A percentile compares a stretch with the other conserved stretches of the same genome.
These are phyloP conservation scores for Mechanitis messenoides DNA, from an alignment of 2,888 invertebrate genomes.

Conservation along the genomic window DNA sequence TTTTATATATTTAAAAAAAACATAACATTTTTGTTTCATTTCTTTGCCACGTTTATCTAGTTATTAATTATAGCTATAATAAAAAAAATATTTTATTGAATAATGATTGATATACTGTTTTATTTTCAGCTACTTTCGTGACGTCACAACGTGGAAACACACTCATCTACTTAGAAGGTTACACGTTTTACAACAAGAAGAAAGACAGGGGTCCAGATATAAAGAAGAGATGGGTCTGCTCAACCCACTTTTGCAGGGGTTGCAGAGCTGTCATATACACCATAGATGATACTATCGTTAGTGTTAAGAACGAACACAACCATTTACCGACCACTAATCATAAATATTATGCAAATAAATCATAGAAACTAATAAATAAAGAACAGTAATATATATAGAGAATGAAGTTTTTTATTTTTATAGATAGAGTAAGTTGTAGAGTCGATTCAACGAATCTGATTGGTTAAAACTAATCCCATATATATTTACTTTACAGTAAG, in stretches of 20 bases:
- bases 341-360: slow-evolving; percentile 1
- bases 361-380: slow-evolving; percentile 10
- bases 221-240: slow-evolving; percentile 39
- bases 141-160: slow-evolving; percentile 40
- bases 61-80: neutral
- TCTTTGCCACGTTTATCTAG: too few relatives aligned
- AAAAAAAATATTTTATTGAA: neutral
- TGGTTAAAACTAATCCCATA: neutral
- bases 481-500: slow-evolving; percentile 8
- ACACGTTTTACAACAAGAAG: slow-evolving; percentile 37
- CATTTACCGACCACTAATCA: slow-evolving; percentile 28
- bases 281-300: slow-evolving; percentile 34
- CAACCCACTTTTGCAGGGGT: slow-evolving; percentile 37
- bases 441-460: too few relatives aligned
- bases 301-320: slow-evolving; percentile 32
- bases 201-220: slow-evolving; percentile 14
- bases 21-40: too few relatives aligned
- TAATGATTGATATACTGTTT: neutral
- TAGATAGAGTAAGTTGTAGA: neutral
- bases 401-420: neutral
- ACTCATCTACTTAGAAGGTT: slow-evolving; percentile 39
- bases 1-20: too few relatives aligned
- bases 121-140: slow-evolving; percentile 37
- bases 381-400: neutral
- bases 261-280: slow-evolving; percentile 43